A percentile compares a stretch with the other conserved stretches of the same genome.
Evolutionary conservation across 2,113 vertebrate genomes (phyloP).

Genomic region (Malurus elegans): DNA sequence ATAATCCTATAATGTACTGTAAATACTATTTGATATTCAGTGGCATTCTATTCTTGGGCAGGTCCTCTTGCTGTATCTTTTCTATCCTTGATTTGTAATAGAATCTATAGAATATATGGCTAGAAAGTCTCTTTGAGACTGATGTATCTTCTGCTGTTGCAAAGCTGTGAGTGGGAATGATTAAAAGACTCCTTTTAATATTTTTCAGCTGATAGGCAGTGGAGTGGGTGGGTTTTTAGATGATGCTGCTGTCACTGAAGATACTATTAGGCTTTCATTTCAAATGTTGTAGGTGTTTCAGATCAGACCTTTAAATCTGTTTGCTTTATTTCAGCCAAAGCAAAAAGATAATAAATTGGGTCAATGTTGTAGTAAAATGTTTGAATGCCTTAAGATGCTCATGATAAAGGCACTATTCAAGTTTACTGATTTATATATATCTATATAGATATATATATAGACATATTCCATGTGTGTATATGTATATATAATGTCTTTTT

Average conservation of each 20-base stretch:
- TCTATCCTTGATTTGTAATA: conserved; percentile 70
- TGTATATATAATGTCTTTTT: conserved; percentile 69
- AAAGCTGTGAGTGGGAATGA: conserved; percentile 71
- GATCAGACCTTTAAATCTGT: conserved; percentile 49
- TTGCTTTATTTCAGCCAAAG: conserved; percentile 70
- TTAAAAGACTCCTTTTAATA: conserved; percentile 61
- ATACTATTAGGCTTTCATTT: conserved; percentile 54
- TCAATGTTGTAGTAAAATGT: conserved; percentile 54
- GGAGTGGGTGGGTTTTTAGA: conserved; percentile 61
- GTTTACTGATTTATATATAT: conserved; percentile 74
- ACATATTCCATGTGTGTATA: conserved; percentile 5
- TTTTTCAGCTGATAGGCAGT: conserved; percentile 58
- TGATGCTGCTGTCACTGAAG: conserved; percentile 67
- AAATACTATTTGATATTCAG: conserved; percentile 77
- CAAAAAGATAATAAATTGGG: conserved; percentile 46
- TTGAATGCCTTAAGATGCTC: conserved; percentile 68
- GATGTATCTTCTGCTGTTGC: conserved; percentile 66
- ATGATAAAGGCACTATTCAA: conserved; percentile 68
- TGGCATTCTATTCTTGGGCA: conserved; percentile 74
- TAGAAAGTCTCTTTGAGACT: conserved; percentile 68
- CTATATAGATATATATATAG: conserved; percentile 10
- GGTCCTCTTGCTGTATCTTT: conserved; percentile 79
- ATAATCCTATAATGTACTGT: conserved; percentile 76
- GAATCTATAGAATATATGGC: conserved; percentile 68
- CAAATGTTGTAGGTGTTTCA: conserved; percentile 44